Evolutionary conservation across 2,797 vertebrate species (phyloP).

Genomic region (Coccyzus lansbergi): DNA sequence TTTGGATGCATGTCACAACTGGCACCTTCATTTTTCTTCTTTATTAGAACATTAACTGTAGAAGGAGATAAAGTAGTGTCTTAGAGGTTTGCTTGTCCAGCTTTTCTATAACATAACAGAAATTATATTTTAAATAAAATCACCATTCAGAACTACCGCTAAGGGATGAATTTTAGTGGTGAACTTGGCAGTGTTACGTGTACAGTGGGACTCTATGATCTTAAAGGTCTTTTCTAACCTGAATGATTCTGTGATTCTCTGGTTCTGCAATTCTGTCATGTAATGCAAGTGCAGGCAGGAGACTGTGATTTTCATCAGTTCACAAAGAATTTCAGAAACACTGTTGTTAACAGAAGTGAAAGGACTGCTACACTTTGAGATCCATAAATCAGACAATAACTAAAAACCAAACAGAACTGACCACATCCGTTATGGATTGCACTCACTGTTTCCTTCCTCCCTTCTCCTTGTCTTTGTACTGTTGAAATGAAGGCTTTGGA

Average conservation of each 20-base stretch:
- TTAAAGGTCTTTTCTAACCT: no score
- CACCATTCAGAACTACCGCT: background rate
- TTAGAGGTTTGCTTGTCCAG: background rate
- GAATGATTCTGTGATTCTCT: no score
- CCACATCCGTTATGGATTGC: background rate
- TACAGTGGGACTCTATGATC: no score
- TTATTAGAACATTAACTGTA: background rate
- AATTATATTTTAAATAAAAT: background rate
- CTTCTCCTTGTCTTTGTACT: background rate
- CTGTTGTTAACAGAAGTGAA: background rate
- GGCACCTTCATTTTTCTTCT: background rate
- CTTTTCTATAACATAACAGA: background rate
- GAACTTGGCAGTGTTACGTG: no score
- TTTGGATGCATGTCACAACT: background rate
- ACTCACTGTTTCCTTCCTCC: background rate
- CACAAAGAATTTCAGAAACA: background rate
- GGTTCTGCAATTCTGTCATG: no score
- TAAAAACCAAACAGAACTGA: background rate
- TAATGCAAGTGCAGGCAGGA: background rate
- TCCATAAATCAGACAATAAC: background rate
- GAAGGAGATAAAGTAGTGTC: background rate
- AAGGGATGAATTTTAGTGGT: no score
- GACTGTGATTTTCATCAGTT: background rate
- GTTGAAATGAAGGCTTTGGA: background rate
- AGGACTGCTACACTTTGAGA: background rate